A percentile compares a stretch with the other conserved stretches of the same genome.
These are phyloP conservation scores for Sebastes matsubarae DNA, from an alignment of 2,797 vertebrate species.

Conservation along the genomic window DNA sequence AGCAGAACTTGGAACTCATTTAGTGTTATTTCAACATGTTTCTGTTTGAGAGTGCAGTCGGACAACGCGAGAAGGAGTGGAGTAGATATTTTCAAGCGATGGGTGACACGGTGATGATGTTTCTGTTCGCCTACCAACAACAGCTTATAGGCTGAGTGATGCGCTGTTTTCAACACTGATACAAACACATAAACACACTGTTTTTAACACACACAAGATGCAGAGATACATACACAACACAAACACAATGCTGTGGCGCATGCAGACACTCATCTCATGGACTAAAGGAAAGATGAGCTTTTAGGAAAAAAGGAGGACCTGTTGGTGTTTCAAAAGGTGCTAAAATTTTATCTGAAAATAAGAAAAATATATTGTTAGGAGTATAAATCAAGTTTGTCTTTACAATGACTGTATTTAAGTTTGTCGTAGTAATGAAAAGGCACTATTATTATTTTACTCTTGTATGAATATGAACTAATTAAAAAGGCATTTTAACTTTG, in stretches of 20 bases:
- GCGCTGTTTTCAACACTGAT: conserved; percentile 77
- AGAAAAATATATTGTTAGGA: conserved; percentile 95
- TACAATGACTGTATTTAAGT: conserved; percentile 99
- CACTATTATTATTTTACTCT: conserved; percentile 99
- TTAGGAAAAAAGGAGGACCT: conserved; percentile 83
- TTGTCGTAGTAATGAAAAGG: conserved; percentile 92
- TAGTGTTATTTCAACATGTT: conserved; percentile 41
- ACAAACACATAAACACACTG: conserved; percentile 61
- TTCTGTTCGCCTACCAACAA: conserved; percentile 78
- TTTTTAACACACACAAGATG: conserved; percentile 31
- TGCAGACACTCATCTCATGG: conserved; percentile 84
- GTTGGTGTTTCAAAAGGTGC: conserved; percentile 95
- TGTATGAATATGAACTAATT: conserved; percentile 93
- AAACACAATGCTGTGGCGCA: conserved; percentile 81
- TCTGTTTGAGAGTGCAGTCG: conserved; percentile 51
- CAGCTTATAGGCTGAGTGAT: conserved; percentile 78
- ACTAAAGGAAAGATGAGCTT: conserved; percentile 78
- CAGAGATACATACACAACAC: conserved; percentile 66
- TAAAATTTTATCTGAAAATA: conserved; percentile 95
- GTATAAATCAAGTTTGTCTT: conserved; percentile 94
- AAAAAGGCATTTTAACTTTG: conserved; percentile 99
- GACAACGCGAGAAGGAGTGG: conserved; percentile 31
- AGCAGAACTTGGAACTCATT: not conserved
- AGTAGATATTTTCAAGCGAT: conserved; percentile 41
- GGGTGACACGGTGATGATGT: conserved; percentile 67